Base-by-base conservation (phyloP, 2,888 invertebrate species). In the Troides helena region DNA sequence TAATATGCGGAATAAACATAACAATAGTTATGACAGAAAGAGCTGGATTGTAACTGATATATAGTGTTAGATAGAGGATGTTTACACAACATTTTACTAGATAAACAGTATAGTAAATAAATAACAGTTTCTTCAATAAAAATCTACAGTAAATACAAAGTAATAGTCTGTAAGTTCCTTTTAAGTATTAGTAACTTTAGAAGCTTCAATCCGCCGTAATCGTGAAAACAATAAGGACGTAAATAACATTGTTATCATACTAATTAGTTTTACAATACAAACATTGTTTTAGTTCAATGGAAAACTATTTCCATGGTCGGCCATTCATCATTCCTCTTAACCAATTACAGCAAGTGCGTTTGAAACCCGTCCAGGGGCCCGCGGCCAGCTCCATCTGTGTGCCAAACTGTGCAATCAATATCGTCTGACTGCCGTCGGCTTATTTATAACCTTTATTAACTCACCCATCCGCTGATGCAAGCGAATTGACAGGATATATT, bases 361-460 rank as follows among this genome's bases (percentile, higher is more conserved):
- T 8, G 65, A 56, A 65, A 61, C 46, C 25, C 58, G 57, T 30
- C n/a, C 70, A 36, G 59, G 17, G 59, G 70, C 69, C 71, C 73
- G 74, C 73, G 73, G 77, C 72, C 74, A 77, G 74, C 72, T 79
- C 74, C 78, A 80, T 82, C 78, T 81, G 77, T 78, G 78, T 69
- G 74, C 73, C 75, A 73, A 71, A 63, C 70, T 64, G 74, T 75
- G 78, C 79, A 75, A 81, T 81, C 81, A 76, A 77, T 81, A 81
- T 80, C 74, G 75, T 78, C 75, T 74, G 77, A 73, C 73, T 75
- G 82, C 82, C 81, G 77, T 76, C 61, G 81, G 83, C 81, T 75
- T 76, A 83, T 83, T 79, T 84, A 83, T 81, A 71, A 75, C 68
- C 72, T 75, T 76, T 77, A 83, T 82, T 80, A 76, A 78, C 78